Percentiles rank a stretch among this genome's conserved stretches.
Evolutionary conservation across 2,113 vertebrate species (phyloP).

Genomic region (Hystrix brachyura): DNA sequence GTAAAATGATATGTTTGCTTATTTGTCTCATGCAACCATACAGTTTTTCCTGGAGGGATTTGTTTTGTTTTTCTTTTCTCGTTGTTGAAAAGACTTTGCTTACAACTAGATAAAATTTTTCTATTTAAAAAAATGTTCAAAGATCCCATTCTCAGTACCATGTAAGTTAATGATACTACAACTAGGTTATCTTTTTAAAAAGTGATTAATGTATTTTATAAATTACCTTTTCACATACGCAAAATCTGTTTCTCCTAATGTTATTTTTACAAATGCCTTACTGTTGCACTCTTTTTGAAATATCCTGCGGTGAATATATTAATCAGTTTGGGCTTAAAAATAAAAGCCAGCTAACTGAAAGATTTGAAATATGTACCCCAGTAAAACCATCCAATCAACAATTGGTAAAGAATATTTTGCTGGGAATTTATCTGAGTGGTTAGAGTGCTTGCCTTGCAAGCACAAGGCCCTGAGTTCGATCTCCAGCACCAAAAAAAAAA

Average conservation of each 20-base stretch:
- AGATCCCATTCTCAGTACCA: conserved; percentile 86
- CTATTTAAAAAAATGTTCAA: conserved; percentile 85
- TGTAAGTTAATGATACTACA: conserved; percentile 88
- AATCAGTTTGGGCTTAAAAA: conserved; percentile 73
- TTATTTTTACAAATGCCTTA: conserved; percentile 90
- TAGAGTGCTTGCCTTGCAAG: no score
- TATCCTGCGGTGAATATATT: conserved; percentile 74
- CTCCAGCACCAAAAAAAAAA: no score
- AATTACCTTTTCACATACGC: conserved; percentile 91
- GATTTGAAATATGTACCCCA: conserved; percentile 71
- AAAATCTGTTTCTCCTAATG: conserved; percentile 89
- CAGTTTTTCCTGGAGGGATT: conserved; percentile 74
- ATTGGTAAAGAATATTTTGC: conserved; percentile 69
- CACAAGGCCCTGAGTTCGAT: no score
- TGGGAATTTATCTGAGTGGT: no score
- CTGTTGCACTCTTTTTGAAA: conserved; percentile 86
- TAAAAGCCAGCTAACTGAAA: conserved; percentile 83
- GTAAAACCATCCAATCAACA: conserved; percentile 68
- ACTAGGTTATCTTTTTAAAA: conserved; percentile 89
- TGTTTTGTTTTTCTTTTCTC: conserved; percentile 78
- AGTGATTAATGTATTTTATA: conserved; percentile 89
- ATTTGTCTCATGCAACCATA: conserved; percentile 84
- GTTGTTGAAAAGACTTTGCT: conserved; percentile 81
- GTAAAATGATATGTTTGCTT: conserved; percentile 83
- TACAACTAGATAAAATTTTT: conserved; percentile 84